Conservation (phyloP, 2,888 invertebrate genomes). For the Parnassius apollo region DNA sequence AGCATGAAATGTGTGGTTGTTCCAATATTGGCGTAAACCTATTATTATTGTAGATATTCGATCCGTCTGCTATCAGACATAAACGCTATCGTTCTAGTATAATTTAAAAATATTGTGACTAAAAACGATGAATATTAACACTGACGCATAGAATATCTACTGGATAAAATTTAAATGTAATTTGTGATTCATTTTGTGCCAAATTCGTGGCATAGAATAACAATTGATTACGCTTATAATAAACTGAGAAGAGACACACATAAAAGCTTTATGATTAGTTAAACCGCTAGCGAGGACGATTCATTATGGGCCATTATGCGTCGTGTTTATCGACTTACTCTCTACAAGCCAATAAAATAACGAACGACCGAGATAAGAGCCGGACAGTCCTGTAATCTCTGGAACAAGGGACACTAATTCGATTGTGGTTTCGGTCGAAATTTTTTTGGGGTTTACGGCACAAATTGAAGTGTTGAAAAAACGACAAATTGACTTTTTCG, state of each 20-base stretch:
- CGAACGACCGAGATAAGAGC: conserved; percentile 79
- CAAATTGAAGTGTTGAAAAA: conserved; percentile 81
- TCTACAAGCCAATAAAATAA: conserved; percentile 81
- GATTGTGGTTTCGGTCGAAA: conserved; percentile 79
- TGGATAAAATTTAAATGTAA: background rate
- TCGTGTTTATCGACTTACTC: conserved; percentile 80
- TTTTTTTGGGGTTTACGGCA: conserved; percentile 78
- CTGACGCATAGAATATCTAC: too few relatives aligned
- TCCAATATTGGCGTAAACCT: conserved; percentile 16
- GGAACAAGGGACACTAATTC: conserved; percentile 82
- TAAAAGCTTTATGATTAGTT: conserved; percentile 80
- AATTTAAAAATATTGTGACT: conserved; percentile 1
- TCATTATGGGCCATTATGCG: conserved; percentile 80
- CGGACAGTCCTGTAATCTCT: conserved; percentile 80
- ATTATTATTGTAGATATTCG: conserved; percentile 9
- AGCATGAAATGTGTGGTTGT: conserved; percentile 11
- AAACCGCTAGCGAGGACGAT: conserved; percentile 75
- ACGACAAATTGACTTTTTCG: conserved; percentile 79
- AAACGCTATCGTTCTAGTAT: background rate
- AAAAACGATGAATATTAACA: background rate
- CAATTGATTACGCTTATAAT: conserved; percentile 17
- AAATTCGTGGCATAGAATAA: conserved; percentile 18
- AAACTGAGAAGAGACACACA: conserved; percentile 64
- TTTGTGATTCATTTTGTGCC: conserved; percentile 8
- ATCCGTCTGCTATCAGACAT: background rate